Evolutionary conservation across 2,113 vertebrate genomes (phyloP).

Genomic region (Acrocephalus kingi): DNA sequence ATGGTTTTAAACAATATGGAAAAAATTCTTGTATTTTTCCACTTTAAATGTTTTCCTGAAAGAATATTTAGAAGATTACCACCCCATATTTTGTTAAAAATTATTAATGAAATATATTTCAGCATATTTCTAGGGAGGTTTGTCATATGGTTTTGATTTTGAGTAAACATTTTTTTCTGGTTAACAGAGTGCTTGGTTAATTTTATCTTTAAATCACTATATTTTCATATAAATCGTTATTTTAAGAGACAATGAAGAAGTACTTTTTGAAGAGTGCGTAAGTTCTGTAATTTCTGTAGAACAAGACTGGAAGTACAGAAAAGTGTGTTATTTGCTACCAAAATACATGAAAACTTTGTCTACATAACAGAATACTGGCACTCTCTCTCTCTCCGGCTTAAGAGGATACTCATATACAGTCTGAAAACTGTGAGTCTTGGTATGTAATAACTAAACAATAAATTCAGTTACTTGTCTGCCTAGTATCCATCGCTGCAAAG

Average conservation of each 20-base stretch:
- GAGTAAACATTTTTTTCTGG: not conserved
- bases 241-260: not conserved
- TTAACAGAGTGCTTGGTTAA: not conserved
- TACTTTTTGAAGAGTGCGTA: not conserved
- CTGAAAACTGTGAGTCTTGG: not conserved
- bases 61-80: not conserved
- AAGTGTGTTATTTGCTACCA: not conserved
- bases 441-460: not conserved
- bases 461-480: not conserved
- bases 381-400: not conserved
- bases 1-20: not conserved
- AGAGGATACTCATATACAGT: not conserved
- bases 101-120: not conserved
- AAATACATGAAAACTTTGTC: not conserved
- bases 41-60: not conserved
- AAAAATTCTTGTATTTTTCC: not conserved
- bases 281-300: not conserved
- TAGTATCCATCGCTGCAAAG: not conserved
- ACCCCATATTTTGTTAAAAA: not conserved
- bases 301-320: not conserved
- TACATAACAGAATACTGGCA: not conserved
- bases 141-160: not conserved
- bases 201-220: not conserved
- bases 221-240: not conserved
- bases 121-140: not conserved